Conservation (phyloP, 2,888 invertebrate species). For the Sminthurinus aureus region DNA sequence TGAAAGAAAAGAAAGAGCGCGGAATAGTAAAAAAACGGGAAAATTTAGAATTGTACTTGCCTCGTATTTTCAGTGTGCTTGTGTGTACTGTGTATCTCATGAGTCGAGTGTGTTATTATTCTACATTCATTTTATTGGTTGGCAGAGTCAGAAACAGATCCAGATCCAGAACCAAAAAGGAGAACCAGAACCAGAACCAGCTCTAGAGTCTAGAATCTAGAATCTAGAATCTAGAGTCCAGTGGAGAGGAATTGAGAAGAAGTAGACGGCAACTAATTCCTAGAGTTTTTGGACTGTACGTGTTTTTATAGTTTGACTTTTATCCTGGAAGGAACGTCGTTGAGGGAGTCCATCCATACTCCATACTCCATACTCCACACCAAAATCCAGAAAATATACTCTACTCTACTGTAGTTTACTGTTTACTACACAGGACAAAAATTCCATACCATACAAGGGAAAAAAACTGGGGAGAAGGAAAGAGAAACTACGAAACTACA, state of each 20-base stretch:
- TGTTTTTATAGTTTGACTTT: constrained; percentile 16
- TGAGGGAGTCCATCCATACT: constrained; percentile 9
- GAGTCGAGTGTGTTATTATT: constrained; percentile 34
- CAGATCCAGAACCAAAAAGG: neutral
- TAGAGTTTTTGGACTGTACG: constrained; percentile 18
- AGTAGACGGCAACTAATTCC: constrained; percentile 23
- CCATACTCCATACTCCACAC: too few species aligned
- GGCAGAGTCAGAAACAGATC: constrained; percentile 14
- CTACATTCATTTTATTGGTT: constrained; percentile 40
- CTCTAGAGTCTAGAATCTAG: too few species aligned
- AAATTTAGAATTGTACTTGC: neutral
- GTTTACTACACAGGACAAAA: neutral
- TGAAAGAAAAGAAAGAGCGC: neutral
- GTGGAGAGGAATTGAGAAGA: neutral
- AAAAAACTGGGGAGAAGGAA: neutral
- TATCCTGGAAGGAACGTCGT: constrained; percentile 7
- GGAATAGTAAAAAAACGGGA: neutral
- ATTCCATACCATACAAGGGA: neutral
- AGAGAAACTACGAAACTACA: neutral
- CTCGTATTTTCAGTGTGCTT: neutral
- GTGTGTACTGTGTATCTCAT: neutral
- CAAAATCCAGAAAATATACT: too few species aligned
- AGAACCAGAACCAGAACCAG: neutral
- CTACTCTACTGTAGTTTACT: too few species aligned
- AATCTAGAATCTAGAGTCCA: too few species aligned